Base-by-base conservation (phyloP, 2,888 invertebrate species). In the Machimus atricapillus region DNA sequence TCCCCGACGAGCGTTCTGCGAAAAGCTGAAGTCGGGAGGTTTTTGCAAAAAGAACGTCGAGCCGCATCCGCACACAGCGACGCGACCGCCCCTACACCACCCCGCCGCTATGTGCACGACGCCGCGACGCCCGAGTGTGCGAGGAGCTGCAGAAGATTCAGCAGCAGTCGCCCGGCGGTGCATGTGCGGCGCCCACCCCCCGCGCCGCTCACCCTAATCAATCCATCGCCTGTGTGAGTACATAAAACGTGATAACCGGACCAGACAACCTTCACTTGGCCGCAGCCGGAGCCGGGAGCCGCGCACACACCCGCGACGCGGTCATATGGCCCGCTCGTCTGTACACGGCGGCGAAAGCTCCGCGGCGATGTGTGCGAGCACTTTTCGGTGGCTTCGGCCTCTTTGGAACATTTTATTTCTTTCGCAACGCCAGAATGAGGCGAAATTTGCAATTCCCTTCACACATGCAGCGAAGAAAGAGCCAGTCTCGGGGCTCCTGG, bases 1-100 rank as follows among this genome's bases (percentile, higher is more conserved):
- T 89, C 89, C 89, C 89, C 88, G 81, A 85, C 85, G 78, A 73
- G 43, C 43, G 16, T 31, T 74, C 19, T 37, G 74, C 74, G 37
- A 66, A 58, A 52, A 79, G 79, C 79, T 79, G 31, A 78, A 78
- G 79, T 52, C 46, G 79, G 27, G 79, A 79, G 46, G 52, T 31
- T 78, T 79, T 79, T 31, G 79, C 79, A 52, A 79, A 79, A 79
- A 79, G 79, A 79, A 79, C 79, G 52, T 79, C 79, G n/a, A n/a
- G 46, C 16, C 14, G 46, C 52, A 19, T 46, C 34, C 23, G n/a
- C n/a, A 46, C 16, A 79, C 79, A 79, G 66, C 27, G 66, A 66
- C 23, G 66, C 27, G 56, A 27, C 12, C 27, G 12, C 27, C 27
- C 66, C 27, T 66, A 27, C 27, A 66, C 66, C 66, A 16, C 43